These are phyloP conservation scores for Rhodophaea formosa DNA, from an alignment of 2,888 invertebrate genomes.

Conservation along the genomic window DNA sequence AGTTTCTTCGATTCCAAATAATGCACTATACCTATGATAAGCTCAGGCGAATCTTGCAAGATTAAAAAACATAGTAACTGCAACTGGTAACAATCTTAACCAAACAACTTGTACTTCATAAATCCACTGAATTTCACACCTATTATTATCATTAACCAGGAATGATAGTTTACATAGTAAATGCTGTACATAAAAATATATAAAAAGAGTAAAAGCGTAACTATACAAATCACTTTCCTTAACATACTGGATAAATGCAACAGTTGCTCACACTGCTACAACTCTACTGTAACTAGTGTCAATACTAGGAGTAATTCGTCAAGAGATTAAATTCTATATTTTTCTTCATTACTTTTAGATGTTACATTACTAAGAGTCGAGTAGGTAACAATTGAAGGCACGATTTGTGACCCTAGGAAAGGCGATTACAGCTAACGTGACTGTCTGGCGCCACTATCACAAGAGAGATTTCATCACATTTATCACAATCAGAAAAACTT, in stretches of 20 bases:
- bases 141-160: constrained; percentile 48
- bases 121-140: constrained; percentile 35
- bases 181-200: constrained; percentile 72
- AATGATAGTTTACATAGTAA: constrained; percentile 71
- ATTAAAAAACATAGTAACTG: constrained; percentile 59
- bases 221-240: constrained; percentile 73
- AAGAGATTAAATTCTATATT: constrained; percentile 49
- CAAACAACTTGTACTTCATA: constrained; percentile 49
- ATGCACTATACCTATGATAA: constrained; percentile 7
- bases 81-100: constrained; percentile 74
- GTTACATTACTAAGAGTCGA: constrained; percentile 42
- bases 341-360: constrained; percentile 38
- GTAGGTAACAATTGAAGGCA: constrained; percentile 63
- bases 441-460: constrained; percentile 76
- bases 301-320: constrained; percentile 64
- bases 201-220: constrained; percentile 63
- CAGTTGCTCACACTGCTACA: constrained; percentile 60
- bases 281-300: constrained; percentile 49
- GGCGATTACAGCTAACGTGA: constrained; percentile 74
- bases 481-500: constrained; percentile 71
- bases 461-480: constrained; percentile 74
- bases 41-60: neutral
- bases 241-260: constrained; percentile 75
- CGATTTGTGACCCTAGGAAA: constrained; percentile 48
- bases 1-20: neutral